These are phyloP conservation scores for Lamprotornis superbus DNA, from an alignment of 2,113 vertebrate genomes.

Conservation along the genomic window DNA sequence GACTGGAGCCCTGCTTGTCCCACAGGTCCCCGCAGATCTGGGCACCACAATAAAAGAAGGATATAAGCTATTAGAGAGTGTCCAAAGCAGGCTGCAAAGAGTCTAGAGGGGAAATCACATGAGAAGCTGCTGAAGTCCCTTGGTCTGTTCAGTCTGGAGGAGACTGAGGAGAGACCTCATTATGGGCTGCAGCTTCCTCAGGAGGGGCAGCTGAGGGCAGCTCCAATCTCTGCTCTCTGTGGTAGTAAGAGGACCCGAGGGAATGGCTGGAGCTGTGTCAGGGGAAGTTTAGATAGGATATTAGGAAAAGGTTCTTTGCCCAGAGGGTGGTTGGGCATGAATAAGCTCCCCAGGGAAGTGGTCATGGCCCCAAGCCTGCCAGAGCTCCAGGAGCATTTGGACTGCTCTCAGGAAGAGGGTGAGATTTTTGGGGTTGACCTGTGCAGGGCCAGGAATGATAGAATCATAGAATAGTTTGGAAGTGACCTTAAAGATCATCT, in stretches of 20 bases:
- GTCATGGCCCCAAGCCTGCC: not conserved
- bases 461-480: not conserved
- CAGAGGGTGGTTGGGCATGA: not conserved
- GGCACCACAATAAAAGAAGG: not conserved
- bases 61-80: not conserved
- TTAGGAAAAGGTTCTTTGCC: not conserved
- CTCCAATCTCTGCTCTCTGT: not conserved
- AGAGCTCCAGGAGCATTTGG: not conserved
- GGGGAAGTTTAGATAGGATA: not conserved
- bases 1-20: not conserved
- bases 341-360: not conserved
- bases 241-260: not conserved
- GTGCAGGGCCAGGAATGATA: not conserved
- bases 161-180: not conserved
- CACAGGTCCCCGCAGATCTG: not conserved
- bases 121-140: not conserved
- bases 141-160: not conserved
- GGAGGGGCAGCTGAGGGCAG: not conserved
- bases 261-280: not conserved
- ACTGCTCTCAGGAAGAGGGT: not conserved
- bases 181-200: not conserved
- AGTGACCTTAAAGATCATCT: not conserved
- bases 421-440: not conserved
- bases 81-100: not conserved
- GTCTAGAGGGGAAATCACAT: not conserved